Percentiles rank a stretch among this genome's conserved stretches.
Evolutionary conservation across 2,888 invertebrate genomes (phyloP).

Genomic region (Leptura quadrifasciata): DNA sequence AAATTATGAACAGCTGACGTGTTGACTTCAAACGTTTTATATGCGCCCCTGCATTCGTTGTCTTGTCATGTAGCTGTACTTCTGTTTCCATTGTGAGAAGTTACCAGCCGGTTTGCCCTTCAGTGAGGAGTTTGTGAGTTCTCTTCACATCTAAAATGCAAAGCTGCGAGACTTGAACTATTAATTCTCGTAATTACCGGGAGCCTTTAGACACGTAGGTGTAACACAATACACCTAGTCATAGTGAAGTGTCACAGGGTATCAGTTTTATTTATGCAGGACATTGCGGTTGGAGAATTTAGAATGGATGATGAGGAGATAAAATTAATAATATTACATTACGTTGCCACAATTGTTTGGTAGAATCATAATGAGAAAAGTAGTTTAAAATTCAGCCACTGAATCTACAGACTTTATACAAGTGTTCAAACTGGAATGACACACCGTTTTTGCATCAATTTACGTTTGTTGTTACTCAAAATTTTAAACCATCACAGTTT

Average conservation of each 20-base stretch:
- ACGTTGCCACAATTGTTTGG: too few relatives aligned
- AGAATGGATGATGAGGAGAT: not conserved
- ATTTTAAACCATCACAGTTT: too few relatives aligned
- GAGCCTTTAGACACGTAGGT: slow-evolving; percentile 21
- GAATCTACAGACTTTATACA: too few relatives aligned
- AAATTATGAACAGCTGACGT: slow-evolving; percentile 60
- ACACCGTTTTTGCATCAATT: too few relatives aligned
- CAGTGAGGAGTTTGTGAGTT: slow-evolving; percentile 24
- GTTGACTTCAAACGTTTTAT: slow-evolving; percentile 56
- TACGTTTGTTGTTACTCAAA: too few relatives aligned
- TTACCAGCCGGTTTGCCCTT: slow-evolving; percentile 14
- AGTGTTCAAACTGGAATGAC: too few relatives aligned
- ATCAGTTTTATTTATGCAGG: not conserved
- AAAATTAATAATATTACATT: not conserved
- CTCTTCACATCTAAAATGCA: slow-evolving; percentile 25
- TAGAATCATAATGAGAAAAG: too few relatives aligned
- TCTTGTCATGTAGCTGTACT: slow-evolving; percentile 30
- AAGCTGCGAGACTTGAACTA: slow-evolving; percentile 18
- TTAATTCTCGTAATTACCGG: slow-evolving; percentile 33
- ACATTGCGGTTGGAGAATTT: not conserved
- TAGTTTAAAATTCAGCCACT: too few relatives aligned
- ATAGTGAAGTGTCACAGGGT: not conserved
- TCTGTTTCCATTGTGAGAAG: slow-evolving; percentile 29
- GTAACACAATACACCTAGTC: not conserved
- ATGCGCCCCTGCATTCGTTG: slow-evolving; percentile 30